Evolutionary conservation across 2,113 vertebrate species (phyloP).

Genomic region (Cyprinodon tularosa): DNA sequence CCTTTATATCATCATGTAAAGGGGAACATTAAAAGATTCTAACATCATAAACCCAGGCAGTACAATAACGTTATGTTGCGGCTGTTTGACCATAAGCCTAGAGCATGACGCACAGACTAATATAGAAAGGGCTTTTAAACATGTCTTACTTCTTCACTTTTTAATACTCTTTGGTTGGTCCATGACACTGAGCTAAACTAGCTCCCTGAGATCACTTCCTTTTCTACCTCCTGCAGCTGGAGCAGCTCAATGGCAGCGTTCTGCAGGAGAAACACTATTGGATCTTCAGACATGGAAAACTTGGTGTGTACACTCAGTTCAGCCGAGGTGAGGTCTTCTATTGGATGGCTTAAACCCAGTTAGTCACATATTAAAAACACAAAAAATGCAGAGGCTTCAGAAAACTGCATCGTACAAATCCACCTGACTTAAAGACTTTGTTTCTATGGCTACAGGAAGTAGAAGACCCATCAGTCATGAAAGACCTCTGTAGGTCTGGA

Average conservation of each 20-base stretch:
- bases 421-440: not conserved
- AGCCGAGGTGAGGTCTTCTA: not conserved
- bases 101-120: not conserved
- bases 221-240: not conserved
- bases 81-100: not conserved
- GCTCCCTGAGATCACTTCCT: not conserved
- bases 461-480: not conserved
- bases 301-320: not conserved
- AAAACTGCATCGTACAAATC: not conserved
- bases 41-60: not conserved
- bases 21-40: not conserved
- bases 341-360: not conserved
- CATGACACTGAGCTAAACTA: not conserved
- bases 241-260: not conserved
- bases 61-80: not conserved
- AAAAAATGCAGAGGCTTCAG: not conserved
- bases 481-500: not conserved
- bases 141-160: not conserved
- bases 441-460: not conserved
- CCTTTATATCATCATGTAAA: not conserved
- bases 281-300: constrained; percentile 2
- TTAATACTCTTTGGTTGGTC: not conserved
- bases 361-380: not conserved
- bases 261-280: not conserved
- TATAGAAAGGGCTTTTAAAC: not conserved